Conservation (phyloP, 2,888 invertebrate species). For the Netelia melanura region DNA sequence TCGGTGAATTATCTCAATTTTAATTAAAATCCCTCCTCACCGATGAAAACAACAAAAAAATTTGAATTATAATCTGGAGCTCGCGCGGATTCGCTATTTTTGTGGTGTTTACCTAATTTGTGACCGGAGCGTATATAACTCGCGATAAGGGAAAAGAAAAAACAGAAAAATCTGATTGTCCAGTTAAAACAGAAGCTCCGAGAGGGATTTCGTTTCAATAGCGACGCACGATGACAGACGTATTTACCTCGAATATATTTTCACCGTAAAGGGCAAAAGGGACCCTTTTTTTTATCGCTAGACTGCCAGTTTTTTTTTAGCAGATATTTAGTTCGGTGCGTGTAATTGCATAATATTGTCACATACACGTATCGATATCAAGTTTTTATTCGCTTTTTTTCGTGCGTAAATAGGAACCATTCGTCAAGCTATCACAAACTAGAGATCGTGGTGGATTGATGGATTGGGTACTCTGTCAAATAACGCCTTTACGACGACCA, state of each 20-base stretch:
- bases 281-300: not conserved
- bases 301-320: not conserved
- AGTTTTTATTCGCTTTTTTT: not conserved
- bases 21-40: not conserved
- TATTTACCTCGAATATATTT: not conserved
- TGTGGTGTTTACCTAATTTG: not conserved
- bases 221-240: constrained; percentile 12
- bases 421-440: not conserved
- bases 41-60: not conserved
- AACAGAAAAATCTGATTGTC: not conserved
- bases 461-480: not conserved
- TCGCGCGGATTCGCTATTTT: not conserved
- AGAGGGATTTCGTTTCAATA: constrained; percentile 2
- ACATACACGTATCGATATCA: not conserved
- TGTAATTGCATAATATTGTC: no score
- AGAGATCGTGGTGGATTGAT: constrained; percentile 14
- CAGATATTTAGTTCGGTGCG: no score
- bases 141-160: not conserved
- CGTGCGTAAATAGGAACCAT: not conserved
- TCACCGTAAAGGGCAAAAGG: not conserved
- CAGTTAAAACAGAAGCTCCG: not conserved
- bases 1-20: not conserved
- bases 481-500: not conserved
- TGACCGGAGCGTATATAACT: not conserved
- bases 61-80: not conserved